Conservation (phyloP, 2,113 vertebrate genomes). For the Amphilophus citrinellus region DNA sequence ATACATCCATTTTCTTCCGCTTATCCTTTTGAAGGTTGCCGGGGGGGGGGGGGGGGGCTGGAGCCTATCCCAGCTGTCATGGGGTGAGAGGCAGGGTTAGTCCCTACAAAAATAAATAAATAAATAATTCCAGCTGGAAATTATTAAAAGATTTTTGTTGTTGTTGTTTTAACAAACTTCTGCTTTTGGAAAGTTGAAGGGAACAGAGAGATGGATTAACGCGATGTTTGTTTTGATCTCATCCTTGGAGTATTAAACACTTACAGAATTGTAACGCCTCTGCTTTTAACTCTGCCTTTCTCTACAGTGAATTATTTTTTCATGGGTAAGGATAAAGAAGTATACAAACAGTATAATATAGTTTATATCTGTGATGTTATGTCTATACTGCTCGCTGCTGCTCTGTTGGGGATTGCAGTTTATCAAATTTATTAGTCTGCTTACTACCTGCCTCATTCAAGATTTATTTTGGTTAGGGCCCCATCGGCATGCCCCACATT, state of each 20-base stretch:
- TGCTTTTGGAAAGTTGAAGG: accelerated
- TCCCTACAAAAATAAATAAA: background rate
- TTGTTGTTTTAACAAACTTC: background rate
- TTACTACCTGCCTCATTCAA: background rate
- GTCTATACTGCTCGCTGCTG: background rate
- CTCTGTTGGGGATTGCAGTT: background rate
- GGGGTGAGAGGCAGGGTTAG: too few relatives aligned
- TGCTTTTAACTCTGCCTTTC: background rate
- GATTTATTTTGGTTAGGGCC: background rate
- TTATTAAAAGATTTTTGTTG: background rate
- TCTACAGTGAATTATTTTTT: background rate
- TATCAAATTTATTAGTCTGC: background rate
- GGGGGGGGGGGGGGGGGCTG: too few relatives aligned
- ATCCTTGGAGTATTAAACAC: background rate
- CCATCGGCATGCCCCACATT: background rate
- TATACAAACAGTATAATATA: background rate
- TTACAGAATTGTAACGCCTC: background rate
- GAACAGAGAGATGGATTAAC: background rate
- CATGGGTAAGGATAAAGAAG: background rate
- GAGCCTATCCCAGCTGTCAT: too few relatives aligned
- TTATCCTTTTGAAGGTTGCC: too few relatives aligned
- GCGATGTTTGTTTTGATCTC: accelerated
- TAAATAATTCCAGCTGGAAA: background rate
- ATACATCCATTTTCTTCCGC: too few relatives aligned
- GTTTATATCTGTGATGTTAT: background rate